Evolutionary conservation across 2,797 vertebrate species (phyloP), one percentile per base, ranked within the genome.

Genomic region (Epinephelus malabaricus): DNA sequence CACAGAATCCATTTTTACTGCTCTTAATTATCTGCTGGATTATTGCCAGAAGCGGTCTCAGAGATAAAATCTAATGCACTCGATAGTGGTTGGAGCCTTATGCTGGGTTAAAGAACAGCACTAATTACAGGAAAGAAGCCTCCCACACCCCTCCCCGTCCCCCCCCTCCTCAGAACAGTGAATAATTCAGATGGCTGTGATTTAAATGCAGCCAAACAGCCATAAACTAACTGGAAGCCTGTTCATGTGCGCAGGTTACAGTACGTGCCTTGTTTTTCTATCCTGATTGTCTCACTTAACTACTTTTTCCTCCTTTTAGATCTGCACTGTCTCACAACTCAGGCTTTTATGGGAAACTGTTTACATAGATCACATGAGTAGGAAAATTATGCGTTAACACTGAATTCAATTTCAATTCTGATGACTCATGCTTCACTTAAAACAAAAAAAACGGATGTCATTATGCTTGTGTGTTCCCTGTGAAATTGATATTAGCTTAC

Each of bases 11-110:
- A 40, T 84, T 86, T 86, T 83, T 73, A 63, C 66, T 74, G 59
- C 43, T 81, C 54, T 84, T 87, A 88, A 88, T 91, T 79, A 89
- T 81, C 72, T 34, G 58, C 51, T 79, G 76, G 84, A 80, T 87
- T 86, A 79, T 60, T 49, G 78, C 83, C 85, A 85, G 76, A 50
- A 54, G 78, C 50, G 0, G 46, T 78, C 53, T 51, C 46, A 12
- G 34, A 80, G 76, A 86, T 86, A 50, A 55, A 84, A 76, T 73
- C 30, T 54, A 62, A 80, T 76, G 79, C 63, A 43, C 67, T 79
- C 25, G 2, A 56, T 76, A 68, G 67, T 71, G 65, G 51, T 82
- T 78, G 73, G 59, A 80, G 72, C 47, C 50, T 55, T 70, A 68
- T 73, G 75, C 61, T 62, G 71, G 76, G 65, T 83, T 84, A 75